Base-by-base conservation (phyloP, 2,888 invertebrate genomes). In the Sialis fuliginosa region DNA sequence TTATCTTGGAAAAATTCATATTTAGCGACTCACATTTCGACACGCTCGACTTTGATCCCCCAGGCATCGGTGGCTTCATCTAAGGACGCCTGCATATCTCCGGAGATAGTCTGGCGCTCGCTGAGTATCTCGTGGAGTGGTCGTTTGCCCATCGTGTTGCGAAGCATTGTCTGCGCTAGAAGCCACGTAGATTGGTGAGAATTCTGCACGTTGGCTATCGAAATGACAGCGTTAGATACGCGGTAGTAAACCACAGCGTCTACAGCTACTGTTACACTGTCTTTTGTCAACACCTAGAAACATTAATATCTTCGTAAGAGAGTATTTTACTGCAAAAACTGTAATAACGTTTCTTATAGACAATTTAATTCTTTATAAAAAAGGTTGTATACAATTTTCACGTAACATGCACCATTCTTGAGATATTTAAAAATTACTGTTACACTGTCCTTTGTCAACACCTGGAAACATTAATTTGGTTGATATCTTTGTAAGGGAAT, bases 141-240 rank as follows among this genome's bases (percentile, higher is more conserved):
- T 55, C 93, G 75, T 46, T 95, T 97, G 52, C 97, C 97, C 78
- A 97, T 85, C 55, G 93, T 95, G 65, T 96, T 96, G 51, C 91
- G 72, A n/a, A 91, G 73, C 8, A 90, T 90, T 8, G 89, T 90
- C 66, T 90, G 89, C 39, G 90, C 89, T 54, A 96, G 71, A 9
- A 95, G 75, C 53, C 92, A 73, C 39, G 96, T 96, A 51, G 91
- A 91, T 65, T 95, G 92, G 63, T 95, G 92, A 6, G 93, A 93
- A 63, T 97, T 95, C 65, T 96, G 95, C 42, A 97, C 96, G 66
- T 97, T 97, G 42, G 93, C 92, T 53, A 95, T 92, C 40, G 95
- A 93, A 51, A 95, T 88, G 1, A 95, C 96, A 9, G 97, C 95
- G 65, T 96, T 96, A 58, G 87, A 89, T 35, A 97, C 92, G 40